Base-by-base conservation (phyloP, 2,888 invertebrate species). In the Auanema sp. region DNA sequence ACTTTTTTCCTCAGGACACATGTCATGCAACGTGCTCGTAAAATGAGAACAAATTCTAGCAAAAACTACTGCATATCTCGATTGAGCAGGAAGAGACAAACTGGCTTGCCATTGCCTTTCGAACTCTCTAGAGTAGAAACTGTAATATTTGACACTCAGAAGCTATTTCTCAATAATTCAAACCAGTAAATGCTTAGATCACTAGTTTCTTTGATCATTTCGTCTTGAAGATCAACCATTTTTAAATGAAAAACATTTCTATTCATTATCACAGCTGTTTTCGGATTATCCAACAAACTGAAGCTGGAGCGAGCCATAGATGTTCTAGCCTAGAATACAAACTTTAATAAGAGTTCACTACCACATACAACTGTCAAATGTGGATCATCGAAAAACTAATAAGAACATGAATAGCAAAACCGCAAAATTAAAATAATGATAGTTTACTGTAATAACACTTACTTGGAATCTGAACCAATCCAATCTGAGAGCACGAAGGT, bases 1-100 rank as follows among this genome's bases (percentile, higher is more conserved):
- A 18, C 69, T 71, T 51, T 77, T 86, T 86, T 98, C 97, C 86
- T 98, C 98, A 0, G 98, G 98, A 79, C 97, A 98, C 79, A 98
- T 88, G 84, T 96, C 94, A 85, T 98, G 97, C 0, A 96, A 94
- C 83, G 95, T 93, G 83, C 93, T 92, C 86, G 95, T 93, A 84
- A 97, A 99, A 85, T 99, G 97, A 71, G 93, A 92, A 85, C 97
- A 97, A 77, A 99, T 92, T 62, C 96, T 87, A 10, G 98, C 98
- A 85, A 98, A 99, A 58, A 96, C 93, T 73, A 97, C 92, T 71
- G 96, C 95, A 84, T 92, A 99, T 49, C 98, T 90, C 33, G 67
- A 67, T 86, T 99, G 98, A 23, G 96, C 95, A 40, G 98, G 97
- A 84, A 98, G 95, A 85, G 97, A 96, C 75, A 99, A 87, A 85